A percentile compares a stretch with the other conserved stretches of the same genome.
Conservation (phyloP, 2,113 vertebrate species). For the Puffinus mauretanicus region DNA sequence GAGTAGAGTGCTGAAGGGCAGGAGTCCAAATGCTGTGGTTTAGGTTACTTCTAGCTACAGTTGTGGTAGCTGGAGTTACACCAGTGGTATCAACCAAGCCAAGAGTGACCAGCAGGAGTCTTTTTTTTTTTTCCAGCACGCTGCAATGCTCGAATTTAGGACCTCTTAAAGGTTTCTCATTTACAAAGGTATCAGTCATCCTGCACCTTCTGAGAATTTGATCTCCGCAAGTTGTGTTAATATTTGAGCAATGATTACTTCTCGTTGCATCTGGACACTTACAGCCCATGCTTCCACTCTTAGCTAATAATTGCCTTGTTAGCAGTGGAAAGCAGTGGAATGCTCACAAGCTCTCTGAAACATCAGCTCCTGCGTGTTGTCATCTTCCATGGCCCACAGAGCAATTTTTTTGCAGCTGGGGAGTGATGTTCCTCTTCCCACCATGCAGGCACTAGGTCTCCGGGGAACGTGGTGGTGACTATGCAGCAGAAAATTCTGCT, state of each 20-base stretch:
- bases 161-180: background rate
- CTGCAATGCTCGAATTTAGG: background rate
- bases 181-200: background rate
- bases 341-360: background rate
- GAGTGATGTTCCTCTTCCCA: background rate
- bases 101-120: background rate
- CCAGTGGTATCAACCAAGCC: background rate
- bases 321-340: too few species aligned
- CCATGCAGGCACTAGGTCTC: background rate
- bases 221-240: background rate
- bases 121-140: background rate
- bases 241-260: background rate
- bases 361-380: background rate
- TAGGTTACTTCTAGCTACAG: background rate
- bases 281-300: background rate
- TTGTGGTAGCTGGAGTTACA: background rate
- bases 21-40: background rate
- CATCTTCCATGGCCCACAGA: background rate
- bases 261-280: background rate
- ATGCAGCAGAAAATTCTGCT: background rate
- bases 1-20: background rate
- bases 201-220: background rate
- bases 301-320: background rate
- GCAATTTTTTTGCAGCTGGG: background rate
- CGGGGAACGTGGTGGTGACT: background rate